These are phyloP conservation scores for Mixornis gularis DNA, from an alignment of 2,113 vertebrate species.

Conservation along the genomic window DNA sequence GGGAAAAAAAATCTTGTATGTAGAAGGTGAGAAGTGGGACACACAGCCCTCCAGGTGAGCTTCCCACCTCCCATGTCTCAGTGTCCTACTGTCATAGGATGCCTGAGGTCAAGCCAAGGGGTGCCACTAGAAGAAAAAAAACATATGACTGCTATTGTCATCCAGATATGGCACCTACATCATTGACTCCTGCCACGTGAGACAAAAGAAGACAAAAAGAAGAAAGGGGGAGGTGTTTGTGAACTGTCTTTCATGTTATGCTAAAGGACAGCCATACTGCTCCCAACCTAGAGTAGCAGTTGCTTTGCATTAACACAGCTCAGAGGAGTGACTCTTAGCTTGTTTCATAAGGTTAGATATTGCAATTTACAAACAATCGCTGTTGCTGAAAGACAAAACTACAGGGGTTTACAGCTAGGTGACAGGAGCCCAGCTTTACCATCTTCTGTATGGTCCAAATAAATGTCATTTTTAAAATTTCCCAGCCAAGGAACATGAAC, in stretches of 20 bases:
- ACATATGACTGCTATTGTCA: not conserved
- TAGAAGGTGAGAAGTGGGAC: not conserved
- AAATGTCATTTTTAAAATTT: not conserved
- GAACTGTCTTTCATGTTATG: not conserved
- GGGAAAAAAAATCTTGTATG: not conserved
- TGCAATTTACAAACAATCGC: not conserved
- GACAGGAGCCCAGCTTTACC: not conserved
- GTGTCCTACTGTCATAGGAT: not conserved
- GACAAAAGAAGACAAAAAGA: not conserved
- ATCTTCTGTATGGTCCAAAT: not conserved
- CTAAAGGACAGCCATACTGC: not conserved
- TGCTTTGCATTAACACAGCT: not conserved
- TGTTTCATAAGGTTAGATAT: not conserved
- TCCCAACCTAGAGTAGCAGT: not conserved
- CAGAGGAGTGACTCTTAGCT: not conserved
- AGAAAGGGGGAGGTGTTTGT: not conserved
- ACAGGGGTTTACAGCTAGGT: not conserved
- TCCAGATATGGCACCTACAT: not conserved
- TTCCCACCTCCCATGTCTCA: not conserved
- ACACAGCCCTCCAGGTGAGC: not conserved
- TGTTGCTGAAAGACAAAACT: not conserved
- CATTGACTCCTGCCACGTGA: not conserved
- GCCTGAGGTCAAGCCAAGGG: not conserved
- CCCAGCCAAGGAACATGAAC: not conserved
- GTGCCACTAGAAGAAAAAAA: not conserved